A percentile compares a stretch with the other conserved stretches of the same genome.
These are phyloP conservation scores for Orbicella faveolata DNA, from an alignment of 64 coral and sea anemone species.

Conservation along the genomic window DNA sequence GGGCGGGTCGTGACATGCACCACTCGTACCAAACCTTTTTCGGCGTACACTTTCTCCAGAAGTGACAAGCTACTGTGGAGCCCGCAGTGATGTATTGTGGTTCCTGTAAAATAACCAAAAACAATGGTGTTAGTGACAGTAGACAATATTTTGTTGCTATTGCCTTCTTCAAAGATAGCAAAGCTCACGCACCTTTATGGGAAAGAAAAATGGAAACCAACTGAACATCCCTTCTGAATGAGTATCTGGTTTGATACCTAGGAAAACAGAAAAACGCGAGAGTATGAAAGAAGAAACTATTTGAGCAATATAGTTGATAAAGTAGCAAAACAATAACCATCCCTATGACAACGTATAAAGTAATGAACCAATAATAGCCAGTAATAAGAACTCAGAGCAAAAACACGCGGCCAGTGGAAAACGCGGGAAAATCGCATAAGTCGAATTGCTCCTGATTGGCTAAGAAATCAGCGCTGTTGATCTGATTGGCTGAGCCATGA, in stretches of 20 bases:
- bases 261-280: background rate
- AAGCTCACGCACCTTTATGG: conserved; percentile 50
- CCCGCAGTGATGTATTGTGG: conserved; percentile 77
- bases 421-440: no score
- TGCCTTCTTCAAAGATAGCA: background rate
- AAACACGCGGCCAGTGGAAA: background rate
- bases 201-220: conserved; percentile 97
- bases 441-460: no score
- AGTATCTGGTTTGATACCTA: conserved; percentile 90
- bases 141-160: background rate
- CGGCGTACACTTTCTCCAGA: conserved; percentile 87
- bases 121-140: conserved; percentile 5
- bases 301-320: background rate
- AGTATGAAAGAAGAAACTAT: background rate
- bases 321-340: background rate
- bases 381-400: background rate
- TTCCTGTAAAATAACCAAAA: conserved; percentile 46
- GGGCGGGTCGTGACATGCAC: conserved; percentile 86
- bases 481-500: no score
- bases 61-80: conserved; percentile 64
- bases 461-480: no score
- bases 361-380: no score
- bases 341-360: no score
- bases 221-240: conserved; percentile 99
- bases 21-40: conserved; percentile 99